Conservation (phyloP, 2,888 invertebrate genomes). For the Acrobeloides nanus region DNA sequence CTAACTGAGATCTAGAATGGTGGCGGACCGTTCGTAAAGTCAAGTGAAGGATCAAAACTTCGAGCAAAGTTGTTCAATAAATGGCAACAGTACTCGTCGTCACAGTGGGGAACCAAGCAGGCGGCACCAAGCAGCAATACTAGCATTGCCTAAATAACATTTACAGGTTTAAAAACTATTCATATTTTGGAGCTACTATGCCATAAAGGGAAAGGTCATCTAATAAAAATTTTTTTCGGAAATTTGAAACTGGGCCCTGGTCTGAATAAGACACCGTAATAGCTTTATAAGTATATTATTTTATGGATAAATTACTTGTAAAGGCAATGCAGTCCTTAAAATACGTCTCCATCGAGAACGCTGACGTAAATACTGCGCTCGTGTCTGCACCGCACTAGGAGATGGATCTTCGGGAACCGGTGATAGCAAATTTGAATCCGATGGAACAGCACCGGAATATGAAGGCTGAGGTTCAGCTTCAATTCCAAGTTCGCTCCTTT, state of each 20-base stretch:
- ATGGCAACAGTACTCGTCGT: conserved; percentile 75
- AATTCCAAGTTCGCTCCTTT: conserved; percentile 2
- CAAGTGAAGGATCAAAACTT: conserved; percentile 77
- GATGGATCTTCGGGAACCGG: conserved; percentile 17
- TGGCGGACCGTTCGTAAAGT: conserved; percentile 85
- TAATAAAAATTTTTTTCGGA: too few relatives aligned
- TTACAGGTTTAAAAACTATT: conserved; percentile 5
- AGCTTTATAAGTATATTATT: too few relatives aligned
- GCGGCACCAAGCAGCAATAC: conserved; percentile 84
- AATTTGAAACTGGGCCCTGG: too few relatives aligned
- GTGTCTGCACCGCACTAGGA: conserved; percentile 7
- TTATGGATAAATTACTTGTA: conserved; percentile 65
- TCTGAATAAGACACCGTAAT: too few relatives aligned
- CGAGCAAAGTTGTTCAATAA: conserved; percentile 74
- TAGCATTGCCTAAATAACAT: conserved; percentile 74
- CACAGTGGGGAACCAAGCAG: conserved; percentile 76
- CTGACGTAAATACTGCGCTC: conserved; percentile 26
- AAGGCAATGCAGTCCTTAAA: conserved; percentile 49
- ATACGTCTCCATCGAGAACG: conserved; percentile 51
- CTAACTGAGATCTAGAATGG: too few relatives aligned
- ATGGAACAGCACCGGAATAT: conserved; percentile 4
- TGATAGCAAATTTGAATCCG: conserved; percentile 4
- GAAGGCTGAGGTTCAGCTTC: conserved; percentile 2
- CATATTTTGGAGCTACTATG: background rate
- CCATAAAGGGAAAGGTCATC: too few relatives aligned